Conservation (phyloP, 2,113 vertebrate genomes). For the Lycaon pictus region DNA sequence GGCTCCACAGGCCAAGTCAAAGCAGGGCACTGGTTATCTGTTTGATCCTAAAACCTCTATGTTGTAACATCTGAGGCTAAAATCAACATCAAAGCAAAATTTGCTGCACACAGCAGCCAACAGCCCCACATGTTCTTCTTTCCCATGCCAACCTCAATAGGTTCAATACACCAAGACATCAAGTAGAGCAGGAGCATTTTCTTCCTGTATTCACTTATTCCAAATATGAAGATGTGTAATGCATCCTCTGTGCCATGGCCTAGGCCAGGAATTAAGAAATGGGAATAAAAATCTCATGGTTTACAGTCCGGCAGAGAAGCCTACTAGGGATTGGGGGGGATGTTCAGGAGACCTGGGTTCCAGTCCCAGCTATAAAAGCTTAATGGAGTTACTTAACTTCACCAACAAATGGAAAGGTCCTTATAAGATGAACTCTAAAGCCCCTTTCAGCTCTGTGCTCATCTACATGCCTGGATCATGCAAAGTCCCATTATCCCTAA, state of each 20-base stretch:
- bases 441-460: not conserved
- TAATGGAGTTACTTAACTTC: not conserved
- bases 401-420: not conserved
- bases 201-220: not conserved
- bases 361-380: not conserved
- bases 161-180: not conserved
- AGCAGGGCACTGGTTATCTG: not conserved
- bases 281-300: not conserved
- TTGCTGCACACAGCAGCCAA: not conserved
- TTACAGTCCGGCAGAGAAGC: not conserved
- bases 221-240: not conserved
- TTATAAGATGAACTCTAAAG: not conserved
- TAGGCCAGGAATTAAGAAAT: not conserved
- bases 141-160: not conserved
- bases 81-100: not conserved
- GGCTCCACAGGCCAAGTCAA: conserved; percentile 38
- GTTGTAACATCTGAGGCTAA: conserved; percentile 8
- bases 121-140: not conserved
- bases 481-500: not conserved
- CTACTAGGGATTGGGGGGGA: not conserved
- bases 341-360: not conserved
- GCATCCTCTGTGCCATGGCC: not conserved
- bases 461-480: not conserved
- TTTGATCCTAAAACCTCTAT: conserved; percentile 37
- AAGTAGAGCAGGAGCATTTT: not conserved